Evolutionary conservation across 2,888 invertebrate genomes (phyloP), one percentile per base, ranked within the genome.

Genomic region (Euplexia lucipara): DNA sequence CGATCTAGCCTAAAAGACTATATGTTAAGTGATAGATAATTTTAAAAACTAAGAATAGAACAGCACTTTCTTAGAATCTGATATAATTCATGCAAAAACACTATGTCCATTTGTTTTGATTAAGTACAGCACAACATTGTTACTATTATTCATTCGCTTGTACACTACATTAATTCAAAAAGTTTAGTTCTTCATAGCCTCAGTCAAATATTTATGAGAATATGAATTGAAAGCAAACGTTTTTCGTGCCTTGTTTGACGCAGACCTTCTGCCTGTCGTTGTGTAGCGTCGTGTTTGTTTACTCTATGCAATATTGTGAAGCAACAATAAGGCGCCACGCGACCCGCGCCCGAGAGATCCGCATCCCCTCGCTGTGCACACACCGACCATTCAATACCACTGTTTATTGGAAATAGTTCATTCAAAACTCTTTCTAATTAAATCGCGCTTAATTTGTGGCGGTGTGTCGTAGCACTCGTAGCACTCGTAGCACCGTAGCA

Each of bases 261-360:
- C 39, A 49, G 12, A 16, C 14, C 63, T 75, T 59, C 71, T 76
- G 71, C 41, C 12, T 16, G 41, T 14, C 26, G 2, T n/a, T 20
- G 30, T 16, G 68, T n/a, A 1, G 41, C 14, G 48, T 30, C 9
- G 52, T 65, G 79, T 79, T 85, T 83, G 78, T 86, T 86, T 85
- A 84, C 32, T 8, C 49, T 14, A 53, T 30, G 57, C 85, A 34
- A 45, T 60, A 32, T 47, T 88, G 86, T 88, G 87, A 89, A 85
- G 88, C 85, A 86, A 87, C 84, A 80, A 86, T 84, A 81, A 49
- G 48, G 83, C 84, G 70, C 67, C 65, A 91, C 92, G 92, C 86
- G 92, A 14, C 81, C 44, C 83, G 85, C 86, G 83, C 84, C 75
- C 81, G 87, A 86, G 83, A 84, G 87, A 88, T 86, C 83, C 86